These are phyloP conservation scores for Clitarchus hookeri DNA, from an alignment of 2,888 invertebrate genomes.

Conservation along the genomic window DNA sequence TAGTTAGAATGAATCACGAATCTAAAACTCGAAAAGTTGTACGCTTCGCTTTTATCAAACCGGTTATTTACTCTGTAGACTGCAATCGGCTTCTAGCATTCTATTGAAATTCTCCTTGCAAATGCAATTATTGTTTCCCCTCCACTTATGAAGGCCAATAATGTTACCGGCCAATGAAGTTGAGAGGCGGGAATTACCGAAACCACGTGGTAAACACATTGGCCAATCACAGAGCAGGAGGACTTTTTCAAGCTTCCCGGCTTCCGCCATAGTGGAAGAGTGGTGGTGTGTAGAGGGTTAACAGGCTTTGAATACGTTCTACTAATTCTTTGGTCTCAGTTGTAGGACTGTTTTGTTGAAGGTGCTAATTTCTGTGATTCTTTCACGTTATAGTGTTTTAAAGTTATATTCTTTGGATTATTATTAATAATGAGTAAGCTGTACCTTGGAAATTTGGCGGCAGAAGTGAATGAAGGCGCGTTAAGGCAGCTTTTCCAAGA, in stretches of 20 bases:
- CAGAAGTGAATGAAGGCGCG: slow-evolving; percentile 74
- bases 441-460: slow-evolving; percentile 81
- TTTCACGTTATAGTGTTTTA: slow-evolving; percentile 39
- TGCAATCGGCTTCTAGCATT: slow-evolving; percentile 14
- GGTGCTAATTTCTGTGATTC: slow-evolving; percentile 41
- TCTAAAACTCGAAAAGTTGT: background rate
- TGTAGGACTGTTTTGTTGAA: slow-evolving; percentile 38
- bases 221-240: slow-evolving; percentile 39
- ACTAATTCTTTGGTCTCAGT: slow-evolving; percentile 40
- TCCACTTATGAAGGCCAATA: slow-evolving; percentile 36
- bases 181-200: slow-evolving; percentile 44
- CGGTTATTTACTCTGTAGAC: slow-evolving; percentile 4
- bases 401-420: slow-evolving; percentile 33
- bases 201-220: slow-evolving; percentile 38
- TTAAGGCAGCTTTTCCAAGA: slow-evolving; percentile 78
- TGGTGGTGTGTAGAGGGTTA: slow-evolving; percentile 40
- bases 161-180: slow-evolving; percentile 41
- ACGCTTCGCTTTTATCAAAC: background rate
- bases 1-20: background rate
- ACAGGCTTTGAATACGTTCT: slow-evolving; percentile 40
- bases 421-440: slow-evolving; percentile 69
- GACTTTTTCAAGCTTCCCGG: slow-evolving; percentile 45
- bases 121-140: slow-evolving; percentile 29
- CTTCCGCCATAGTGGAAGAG: slow-evolving; percentile 40
- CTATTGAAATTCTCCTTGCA: slow-evolving; percentile 27